phyloP scores from a whole-genome alignment of 2,113 vertebrate species.

The Xenopus borealis region DNA sequence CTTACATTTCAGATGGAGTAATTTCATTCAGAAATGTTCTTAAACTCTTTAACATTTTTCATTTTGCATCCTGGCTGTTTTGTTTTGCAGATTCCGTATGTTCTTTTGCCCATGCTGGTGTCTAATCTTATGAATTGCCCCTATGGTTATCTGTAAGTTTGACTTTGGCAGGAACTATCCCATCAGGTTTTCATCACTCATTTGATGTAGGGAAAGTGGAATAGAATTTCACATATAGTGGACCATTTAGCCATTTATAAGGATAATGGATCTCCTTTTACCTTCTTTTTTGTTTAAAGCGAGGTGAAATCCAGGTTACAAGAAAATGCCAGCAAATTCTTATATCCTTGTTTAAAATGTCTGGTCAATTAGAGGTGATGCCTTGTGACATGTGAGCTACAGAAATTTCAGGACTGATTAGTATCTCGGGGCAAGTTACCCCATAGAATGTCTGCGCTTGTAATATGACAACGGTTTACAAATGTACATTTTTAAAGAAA shows the following conservation, averaged over 20 bases:
- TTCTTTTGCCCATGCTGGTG: conserved; percentile 48
- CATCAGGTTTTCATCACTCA: conserved; percentile 68
- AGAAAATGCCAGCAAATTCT: conserved; percentile 51
- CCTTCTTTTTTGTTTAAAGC: conserved; percentile 48
- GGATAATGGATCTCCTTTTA: conserved; percentile 57
- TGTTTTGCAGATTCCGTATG: conserved; percentile 27
- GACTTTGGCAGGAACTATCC: conserved; percentile 35
- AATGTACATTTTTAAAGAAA: rapidly evolving
- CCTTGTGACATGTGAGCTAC: conserved; percentile 52
- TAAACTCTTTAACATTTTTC: conserved; percentile 53
- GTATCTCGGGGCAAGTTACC: not conserved
- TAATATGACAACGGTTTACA: rapidly evolving
- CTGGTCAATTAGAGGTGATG: conserved; percentile 51
- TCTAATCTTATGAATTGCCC: conserved; percentile 44
- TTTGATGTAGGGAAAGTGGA: conserved; percentile 59
- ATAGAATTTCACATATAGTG: conserved; percentile 63
- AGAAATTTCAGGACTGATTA: conserved; percentile 40
- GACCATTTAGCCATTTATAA: conserved; percentile 61
- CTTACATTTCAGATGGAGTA: conserved; percentile 50
- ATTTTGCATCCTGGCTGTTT: conserved; percentile 30
- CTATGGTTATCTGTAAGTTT: conserved; percentile 32
- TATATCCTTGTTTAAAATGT: conserved; percentile 49
- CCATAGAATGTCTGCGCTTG: not conserved
- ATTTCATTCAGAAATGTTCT: conserved; percentile 51
- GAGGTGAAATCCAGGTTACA: conserved; percentile 59